Evolutionary conservation across 2,888 invertebrate species (phyloP).

Genomic region (Ochropleura leucogaster): DNA sequence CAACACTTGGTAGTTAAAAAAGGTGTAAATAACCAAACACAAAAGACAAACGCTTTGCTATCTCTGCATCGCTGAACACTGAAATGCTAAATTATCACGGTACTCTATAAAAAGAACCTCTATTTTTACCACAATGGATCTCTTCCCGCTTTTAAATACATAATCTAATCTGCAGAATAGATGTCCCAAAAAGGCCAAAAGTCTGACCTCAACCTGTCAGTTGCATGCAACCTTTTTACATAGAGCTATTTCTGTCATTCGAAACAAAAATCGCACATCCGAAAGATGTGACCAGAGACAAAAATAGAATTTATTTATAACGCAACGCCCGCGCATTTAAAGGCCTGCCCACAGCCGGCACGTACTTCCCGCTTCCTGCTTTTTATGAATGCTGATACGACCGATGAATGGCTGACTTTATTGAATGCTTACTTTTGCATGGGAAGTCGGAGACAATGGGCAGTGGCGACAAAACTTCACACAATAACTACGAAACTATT

Average conservation of each 20-base stretch:
- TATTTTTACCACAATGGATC: conserved; percentile 21
- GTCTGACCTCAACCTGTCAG: conserved; percentile 37
- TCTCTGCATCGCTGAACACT: conserved; percentile 21
- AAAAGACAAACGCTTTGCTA: conserved; percentile 30
- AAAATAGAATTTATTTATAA: conserved; percentile 66
- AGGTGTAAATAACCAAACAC: conserved; percentile 2
- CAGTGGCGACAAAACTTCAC: conserved; percentile 57
- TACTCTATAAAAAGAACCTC: conserved; percentile 21
- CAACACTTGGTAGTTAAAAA: background rate
- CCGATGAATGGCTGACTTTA: conserved; percentile 70
- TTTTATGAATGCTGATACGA: conserved; percentile 76
- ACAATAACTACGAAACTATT: conserved; percentile 62
- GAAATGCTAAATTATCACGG: conserved; percentile 32
- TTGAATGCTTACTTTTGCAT: conserved; percentile 76
- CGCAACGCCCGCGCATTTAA: conserved; percentile 71
- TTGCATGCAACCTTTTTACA: conserved; percentile 34
- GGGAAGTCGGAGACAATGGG: conserved; percentile 65
- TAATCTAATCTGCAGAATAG: conserved; percentile 39
- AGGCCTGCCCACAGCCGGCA: conserved; percentile 78
- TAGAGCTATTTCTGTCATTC: conserved; percentile 32
- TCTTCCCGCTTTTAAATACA: conserved; percentile 17
- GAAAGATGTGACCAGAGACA: conserved; percentile 53
- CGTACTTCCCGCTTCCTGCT: conserved; percentile 86
- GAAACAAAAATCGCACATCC: conserved; percentile 45
- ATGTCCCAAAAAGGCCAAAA: conserved; percentile 38